Base-by-base conservation (phyloP, 2,113 vertebrate genomes). In the Ivindomyrus marchei region DNA sequence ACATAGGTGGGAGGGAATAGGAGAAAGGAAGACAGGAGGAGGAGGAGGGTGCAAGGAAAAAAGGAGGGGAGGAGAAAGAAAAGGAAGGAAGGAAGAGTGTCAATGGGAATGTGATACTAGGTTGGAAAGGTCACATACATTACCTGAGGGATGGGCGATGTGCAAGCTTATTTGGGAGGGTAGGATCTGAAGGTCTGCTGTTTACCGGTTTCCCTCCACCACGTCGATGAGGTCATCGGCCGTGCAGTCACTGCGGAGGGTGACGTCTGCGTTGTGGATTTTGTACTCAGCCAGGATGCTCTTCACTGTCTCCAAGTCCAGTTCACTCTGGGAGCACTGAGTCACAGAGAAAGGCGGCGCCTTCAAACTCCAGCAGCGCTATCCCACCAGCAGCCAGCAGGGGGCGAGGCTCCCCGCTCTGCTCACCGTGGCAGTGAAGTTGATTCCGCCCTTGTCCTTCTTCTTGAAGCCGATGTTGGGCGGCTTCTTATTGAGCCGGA, bases 371-470 rank as follows among this genome's bases (percentile, higher is more conserved):
- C 74, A 19, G 47, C 5, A 31, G 15, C 2, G 77, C 49, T 39
- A 15, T 45, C 31, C 53, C 31, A 19, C 46, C n/a, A 31, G 47
- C 19, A 45, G 52, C 31, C 27, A 31, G 62, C 10, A 70, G 62
- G 27, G 62, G 8, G 42, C 8, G 19, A 17, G 83, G 39, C 36
- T 42, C 39, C 19, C 31, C 87, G 19, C 36, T 11, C 13, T 13
- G 36, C 87, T 45, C 96, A 99, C 98, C 31, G 98, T 99, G 42
- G 97, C 97, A 1, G 98, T 99, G 90, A 99, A 98, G 94, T 99
- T 99, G 94, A 99, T 99, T 94, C 98, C 98, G 89, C 98, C 98
- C 95, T 99, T 99, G 95, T 99, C 98, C 95, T 99, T 99, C 94
- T 97, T 99, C 95, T 99, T 99, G 95, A 96, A 99, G 92, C 98